A percentile compares a stretch with the other conserved stretches of the same genome.
These are phyloP conservation scores for Hermaeophaga mercurialis DNA, from an alignment of 2,888 invertebrate genomes.

Conservation along the genomic window DNA sequence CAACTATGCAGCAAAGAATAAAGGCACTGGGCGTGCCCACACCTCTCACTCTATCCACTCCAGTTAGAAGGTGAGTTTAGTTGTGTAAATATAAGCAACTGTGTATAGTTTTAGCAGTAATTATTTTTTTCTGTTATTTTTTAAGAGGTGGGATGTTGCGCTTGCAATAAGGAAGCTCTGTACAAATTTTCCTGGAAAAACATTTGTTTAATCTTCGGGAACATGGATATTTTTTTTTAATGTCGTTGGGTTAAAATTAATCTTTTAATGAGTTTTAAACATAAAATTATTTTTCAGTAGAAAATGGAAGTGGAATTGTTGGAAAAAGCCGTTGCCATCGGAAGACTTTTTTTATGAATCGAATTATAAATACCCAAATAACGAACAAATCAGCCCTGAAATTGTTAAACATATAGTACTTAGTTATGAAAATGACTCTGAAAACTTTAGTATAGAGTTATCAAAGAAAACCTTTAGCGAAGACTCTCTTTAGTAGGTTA, in stretches of 20 bases:
- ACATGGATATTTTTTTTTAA: no score
- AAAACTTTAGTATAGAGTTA: neutral
- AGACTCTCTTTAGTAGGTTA: neutral
- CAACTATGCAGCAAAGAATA: slow-evolving; percentile 89
- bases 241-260: no score
- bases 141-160: slow-evolving; percentile 1
- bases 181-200: no score
- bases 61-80: slow-evolving; percentile 78
- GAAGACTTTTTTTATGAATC: slow-evolving; percentile 1
- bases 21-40: slow-evolving; percentile 90
- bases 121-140: slow-evolving; percentile 17
- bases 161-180: slow-evolving; percentile 4
- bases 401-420: neutral
- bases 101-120: slow-evolving; percentile 19
- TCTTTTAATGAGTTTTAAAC: no score
- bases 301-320: slow-evolving; percentile 4
- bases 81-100: slow-evolving; percentile 2
- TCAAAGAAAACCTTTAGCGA: neutral
- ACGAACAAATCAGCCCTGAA: neutral
- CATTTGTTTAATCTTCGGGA: no score
- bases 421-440: neutral
- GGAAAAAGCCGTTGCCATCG: neutral
- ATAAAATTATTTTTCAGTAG: neutral
- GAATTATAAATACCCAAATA: neutral
- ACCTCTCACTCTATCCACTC: slow-evolving; percentile 85